Percentiles rank a stretch among this genome's conserved stretches.
phyloP scores from a whole-genome alignment of 2,113 vertebrate species.

The Podilymbus podiceps region DNA sequence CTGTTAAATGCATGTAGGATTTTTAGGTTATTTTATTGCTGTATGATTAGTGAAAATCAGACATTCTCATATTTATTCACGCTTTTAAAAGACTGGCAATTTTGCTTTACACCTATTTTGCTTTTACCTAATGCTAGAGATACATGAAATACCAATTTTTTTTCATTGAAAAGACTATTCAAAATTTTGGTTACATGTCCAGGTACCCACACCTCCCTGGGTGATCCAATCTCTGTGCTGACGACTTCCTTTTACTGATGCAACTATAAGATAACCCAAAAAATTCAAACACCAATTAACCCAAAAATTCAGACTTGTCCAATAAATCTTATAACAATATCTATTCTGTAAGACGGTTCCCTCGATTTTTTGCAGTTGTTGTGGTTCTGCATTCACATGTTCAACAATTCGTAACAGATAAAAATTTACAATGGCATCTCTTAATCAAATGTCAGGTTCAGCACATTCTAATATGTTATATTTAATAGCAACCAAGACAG shows the following conservation, averaged over 20 bases:
- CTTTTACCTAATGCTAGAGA: background rate
- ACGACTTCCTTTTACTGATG: background rate
- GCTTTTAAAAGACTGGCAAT: background rate
- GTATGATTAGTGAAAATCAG: background rate
- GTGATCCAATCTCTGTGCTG: background rate
- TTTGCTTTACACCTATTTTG: background rate
- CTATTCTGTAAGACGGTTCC: background rate
- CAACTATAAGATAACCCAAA: background rate
- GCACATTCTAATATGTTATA: background rate
- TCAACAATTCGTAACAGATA: background rate
- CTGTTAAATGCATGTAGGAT: background rate
- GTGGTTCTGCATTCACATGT: background rate
- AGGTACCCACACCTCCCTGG: background rate
- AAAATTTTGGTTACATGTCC: background rate
- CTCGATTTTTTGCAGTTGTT: background rate
- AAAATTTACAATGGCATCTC: background rate
- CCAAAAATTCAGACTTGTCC: background rate
- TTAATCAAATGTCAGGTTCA: background rate
- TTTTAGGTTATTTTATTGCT: background rate
- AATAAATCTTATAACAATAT: background rate
- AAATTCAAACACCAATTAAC: background rate
- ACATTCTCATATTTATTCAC: background rate
- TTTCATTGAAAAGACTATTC: background rate
- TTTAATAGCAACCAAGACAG: background rate
- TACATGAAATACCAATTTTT: background rate